Evolutionary conservation across 2,797 vertebrate genomes (phyloP), one percentile per base, ranked within the genome.

Genomic region (Hydrocynus forskahlii): DNA sequence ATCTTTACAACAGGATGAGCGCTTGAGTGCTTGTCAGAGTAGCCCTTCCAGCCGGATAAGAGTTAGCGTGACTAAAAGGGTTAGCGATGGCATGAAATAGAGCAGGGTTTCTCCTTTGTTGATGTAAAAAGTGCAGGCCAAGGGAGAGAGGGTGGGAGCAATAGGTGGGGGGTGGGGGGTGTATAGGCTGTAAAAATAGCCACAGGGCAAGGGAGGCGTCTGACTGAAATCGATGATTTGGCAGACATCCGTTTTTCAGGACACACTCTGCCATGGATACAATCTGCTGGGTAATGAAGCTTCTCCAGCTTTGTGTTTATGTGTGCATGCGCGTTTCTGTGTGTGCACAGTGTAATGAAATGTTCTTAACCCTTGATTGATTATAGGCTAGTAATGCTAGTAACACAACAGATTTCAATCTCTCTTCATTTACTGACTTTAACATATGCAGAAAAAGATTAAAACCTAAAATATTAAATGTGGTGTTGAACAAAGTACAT

Each of bases 151-250:
- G 87, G 87, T 87, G 81, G 87, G 82, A 83, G 86, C 71, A 85
- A 73, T 79, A 59, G 85, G 59, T 83, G 63, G 83, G 29, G 29
- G 29, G 29, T 1, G 71, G 63, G 69, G 81, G 43, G 43, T 43
- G 43, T 43, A 50, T 50, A 50, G 48, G 70, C 55, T 75, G 86
- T 89, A 89, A 87, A 90, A 90, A 87, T 84, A 84, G 78, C 73
- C 78, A 83, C n/a, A 85, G 9, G 70, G 84, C 13, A 63, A 83
- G 54, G 82, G 88, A 90, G 87, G 90, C n/a, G 50, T 79, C 75
- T 55, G 60, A 52, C 72, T 88, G 83, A 92, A 92, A 91, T 78
- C 90, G 85, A 93, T 92, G 92, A 93, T 91, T 91, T 92, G 89
- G 89, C 88, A 91, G 89, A 88, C 91, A 86, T 87, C 75, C 81